phyloP scores from a whole-genome alignment of 2,888 invertebrate species.

The Parasteatoda lunata region DNA sequence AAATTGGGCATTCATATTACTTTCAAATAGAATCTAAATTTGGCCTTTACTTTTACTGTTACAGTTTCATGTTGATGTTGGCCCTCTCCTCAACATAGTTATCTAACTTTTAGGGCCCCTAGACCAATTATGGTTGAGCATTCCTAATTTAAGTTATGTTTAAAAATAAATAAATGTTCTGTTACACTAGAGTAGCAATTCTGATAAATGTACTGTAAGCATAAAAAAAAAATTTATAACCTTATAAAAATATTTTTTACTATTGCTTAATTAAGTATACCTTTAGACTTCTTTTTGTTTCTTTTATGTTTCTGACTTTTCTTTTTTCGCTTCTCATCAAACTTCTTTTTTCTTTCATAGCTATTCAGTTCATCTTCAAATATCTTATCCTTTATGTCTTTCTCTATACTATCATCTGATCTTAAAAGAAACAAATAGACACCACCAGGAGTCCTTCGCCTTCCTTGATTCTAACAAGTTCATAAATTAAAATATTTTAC shows the following conservation, averaged over 20 bases:
- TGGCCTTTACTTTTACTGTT: too few species aligned
- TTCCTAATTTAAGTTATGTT: too few species aligned
- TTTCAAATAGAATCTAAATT: too few species aligned
- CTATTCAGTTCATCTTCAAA: slow-evolving; percentile 71
- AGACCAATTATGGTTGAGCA: too few species aligned
- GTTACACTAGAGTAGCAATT: too few species aligned
- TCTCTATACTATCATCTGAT: slow-evolving; percentile 70
- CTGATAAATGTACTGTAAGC: neutral
- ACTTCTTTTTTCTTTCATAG: slow-evolving; percentile 26
- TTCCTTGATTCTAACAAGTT: slow-evolving; percentile 81
- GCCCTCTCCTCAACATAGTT: too few species aligned
- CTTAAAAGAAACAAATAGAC: slow-evolving; percentile 85
- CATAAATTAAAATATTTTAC: neutral
- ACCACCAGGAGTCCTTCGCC: slow-evolving; percentile 90
- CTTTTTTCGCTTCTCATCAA: slow-evolving; percentile 20
- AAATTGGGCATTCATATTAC: too few species aligned
- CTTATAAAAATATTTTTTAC: neutral
- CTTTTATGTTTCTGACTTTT: neutral
- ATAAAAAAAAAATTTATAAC: neutral
- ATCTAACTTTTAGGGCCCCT: too few species aligned
- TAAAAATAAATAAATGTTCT: too few species aligned
- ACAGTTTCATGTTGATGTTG: too few species aligned
- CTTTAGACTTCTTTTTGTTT: neutral
- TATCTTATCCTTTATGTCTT: slow-evolving; percentile 71
- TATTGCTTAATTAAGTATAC: neutral